Percentiles rank a stretch among this genome's conserved stretches.
Conservation (phyloP, 2,888 invertebrate genomes). For the Chesias legatella region DNA sequence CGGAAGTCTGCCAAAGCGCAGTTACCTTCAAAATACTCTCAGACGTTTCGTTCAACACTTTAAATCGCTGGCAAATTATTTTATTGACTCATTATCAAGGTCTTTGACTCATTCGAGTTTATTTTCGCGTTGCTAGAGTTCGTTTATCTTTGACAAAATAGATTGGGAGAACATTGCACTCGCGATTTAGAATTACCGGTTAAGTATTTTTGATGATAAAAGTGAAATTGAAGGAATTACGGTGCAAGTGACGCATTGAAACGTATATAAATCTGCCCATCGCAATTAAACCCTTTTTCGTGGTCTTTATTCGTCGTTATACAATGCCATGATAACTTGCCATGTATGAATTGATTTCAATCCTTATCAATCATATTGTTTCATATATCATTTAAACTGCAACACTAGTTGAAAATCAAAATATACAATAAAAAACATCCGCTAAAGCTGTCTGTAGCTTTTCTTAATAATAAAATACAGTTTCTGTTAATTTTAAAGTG, state of each 20-base stretch:
- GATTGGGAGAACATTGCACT: constrained; percentile 43
- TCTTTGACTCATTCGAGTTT: constrained; percentile 64
- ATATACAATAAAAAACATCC: no score
- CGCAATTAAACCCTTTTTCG: background rate
- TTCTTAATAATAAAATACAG: no score
- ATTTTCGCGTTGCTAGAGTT: constrained; percentile 57
- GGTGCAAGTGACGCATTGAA: constrained; percentile 11
- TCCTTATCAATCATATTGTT: no score
- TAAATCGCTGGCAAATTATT: constrained; percentile 49
- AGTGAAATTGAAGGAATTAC: constrained; percentile 8
- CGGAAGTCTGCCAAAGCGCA: constrained; percentile 41
- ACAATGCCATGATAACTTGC: no score
- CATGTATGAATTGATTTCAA: no score
- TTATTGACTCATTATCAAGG: constrained; percentile 70
- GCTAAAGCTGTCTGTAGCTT: no score
- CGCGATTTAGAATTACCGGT: constrained; percentile 22
- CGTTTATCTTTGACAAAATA: constrained; percentile 57
- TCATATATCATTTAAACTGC: no score
- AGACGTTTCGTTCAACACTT: constrained; percentile 27
- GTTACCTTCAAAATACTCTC: constrained; percentile 24
- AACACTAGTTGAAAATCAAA: no score
- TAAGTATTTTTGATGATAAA: constrained; percentile 9
- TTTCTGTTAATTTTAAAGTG: no score
- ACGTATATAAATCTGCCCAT: constrained; percentile 3
- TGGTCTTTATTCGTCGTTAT: no score